Conservation (phyloP, 2,797 vertebrate genomes). For the Novumbra hubbsi region DNA sequence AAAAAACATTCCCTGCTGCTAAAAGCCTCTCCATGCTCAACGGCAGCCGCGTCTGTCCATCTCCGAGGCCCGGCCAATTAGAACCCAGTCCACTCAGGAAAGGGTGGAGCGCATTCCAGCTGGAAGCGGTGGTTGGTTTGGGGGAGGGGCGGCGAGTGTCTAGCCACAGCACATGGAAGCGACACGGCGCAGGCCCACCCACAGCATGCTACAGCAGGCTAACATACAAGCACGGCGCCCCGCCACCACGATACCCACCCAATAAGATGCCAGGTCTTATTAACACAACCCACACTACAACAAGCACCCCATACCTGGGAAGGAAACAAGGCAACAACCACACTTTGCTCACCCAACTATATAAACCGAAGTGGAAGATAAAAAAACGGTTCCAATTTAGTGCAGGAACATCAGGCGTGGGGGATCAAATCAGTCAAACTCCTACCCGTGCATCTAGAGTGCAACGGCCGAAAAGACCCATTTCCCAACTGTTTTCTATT, state of each 20-base stretch:
- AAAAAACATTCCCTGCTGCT: constrained; percentile 50
- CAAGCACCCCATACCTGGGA: constrained; percentile 34
- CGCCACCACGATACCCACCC: constrained; percentile 38
- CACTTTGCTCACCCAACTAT: constrained; percentile 1
- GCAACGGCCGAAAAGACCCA: not conserved
- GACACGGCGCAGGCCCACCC: constrained; percentile 60
- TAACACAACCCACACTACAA: constrained; percentile 38
- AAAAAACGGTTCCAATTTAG: constrained; percentile 37
- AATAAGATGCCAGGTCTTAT: constrained; percentile 54
- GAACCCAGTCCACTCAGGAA: constrained; percentile 71
- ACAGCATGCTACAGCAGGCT: constrained; percentile 29
- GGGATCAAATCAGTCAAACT: constrained; percentile 32
- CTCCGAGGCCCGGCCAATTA: constrained; percentile 52
- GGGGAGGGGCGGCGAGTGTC: constrained; percentile 66
- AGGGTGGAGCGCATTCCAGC: constrained; percentile 74
- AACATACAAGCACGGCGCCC: constrained; percentile 36
- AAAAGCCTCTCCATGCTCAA: constrained; percentile 34
- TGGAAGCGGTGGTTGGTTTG: constrained; percentile 70
- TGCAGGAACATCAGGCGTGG: constrained; percentile 46
- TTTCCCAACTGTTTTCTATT: not conserved
- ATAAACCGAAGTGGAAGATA: constrained; percentile 20
- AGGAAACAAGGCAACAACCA: constrained; percentile 19
- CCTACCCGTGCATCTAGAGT: not conserved
- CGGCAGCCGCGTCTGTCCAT: constrained; percentile 50
- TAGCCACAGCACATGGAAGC: constrained; percentile 65